Evolutionary conservation across 2,113 vertebrate species (phyloP).

Genomic region (Notothenia rossii): DNA sequence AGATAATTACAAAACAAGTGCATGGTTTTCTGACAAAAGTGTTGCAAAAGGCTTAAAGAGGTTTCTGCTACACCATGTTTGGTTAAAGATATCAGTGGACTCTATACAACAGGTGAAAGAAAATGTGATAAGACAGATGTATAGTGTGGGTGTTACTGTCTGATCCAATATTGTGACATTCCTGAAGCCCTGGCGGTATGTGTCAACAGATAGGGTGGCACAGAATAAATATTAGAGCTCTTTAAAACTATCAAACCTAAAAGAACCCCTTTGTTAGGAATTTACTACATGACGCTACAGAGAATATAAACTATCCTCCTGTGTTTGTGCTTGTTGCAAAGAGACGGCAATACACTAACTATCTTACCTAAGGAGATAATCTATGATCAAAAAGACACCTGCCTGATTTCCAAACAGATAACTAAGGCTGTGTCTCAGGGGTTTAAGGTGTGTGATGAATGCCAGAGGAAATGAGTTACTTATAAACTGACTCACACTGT

Average conservation of each 20-base stretch:
- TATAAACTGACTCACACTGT: constrained; percentile 6
- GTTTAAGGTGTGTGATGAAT: constrained; percentile 23
- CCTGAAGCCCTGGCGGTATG: constrained; percentile 28
- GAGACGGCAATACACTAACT: background rate
- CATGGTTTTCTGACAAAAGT: constrained; percentile 28
- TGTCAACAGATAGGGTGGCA: constrained; percentile 47
- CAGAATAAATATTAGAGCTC: constrained; percentile 60
- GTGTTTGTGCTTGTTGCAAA: background rate
- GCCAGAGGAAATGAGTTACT: background rate
- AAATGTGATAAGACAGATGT: constrained; percentile 57
- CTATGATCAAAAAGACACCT: background rate
- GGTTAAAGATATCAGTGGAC: constrained; percentile 23
- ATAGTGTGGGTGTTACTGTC: background rate
- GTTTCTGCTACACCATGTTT: background rate
- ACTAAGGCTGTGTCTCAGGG: background rate
- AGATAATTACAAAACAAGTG: background rate
- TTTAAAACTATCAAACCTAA: constrained; percentile 12
- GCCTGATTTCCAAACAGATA: constrained; percentile 31
- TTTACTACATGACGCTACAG: background rate
- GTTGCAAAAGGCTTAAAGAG: constrained; percentile 1
- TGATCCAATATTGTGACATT: constrained; percentile 43
- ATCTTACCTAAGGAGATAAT: constrained; percentile 19
- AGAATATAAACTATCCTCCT: background rate
- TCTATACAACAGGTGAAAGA: constrained; percentile 6
- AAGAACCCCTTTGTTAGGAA: constrained; percentile 36